phyloP scores from a whole-genome alignment of 2,888 invertebrate genomes.

The Apoda limacodes region DNA sequence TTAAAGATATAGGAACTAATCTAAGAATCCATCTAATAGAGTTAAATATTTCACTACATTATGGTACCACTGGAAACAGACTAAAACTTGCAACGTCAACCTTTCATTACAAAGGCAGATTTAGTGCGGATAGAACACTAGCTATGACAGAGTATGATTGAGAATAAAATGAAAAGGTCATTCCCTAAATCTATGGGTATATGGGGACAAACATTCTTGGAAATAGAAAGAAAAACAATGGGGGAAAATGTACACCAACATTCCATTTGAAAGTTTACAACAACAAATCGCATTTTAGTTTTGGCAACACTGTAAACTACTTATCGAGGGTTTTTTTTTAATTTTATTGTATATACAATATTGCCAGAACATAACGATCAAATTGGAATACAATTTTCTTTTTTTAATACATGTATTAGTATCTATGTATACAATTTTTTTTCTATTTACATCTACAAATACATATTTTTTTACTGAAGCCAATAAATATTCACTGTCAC shows the following conservation, averaged over 20 bases:
- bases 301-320: constrained; percentile 44
- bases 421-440: not conserved
- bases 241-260: constrained; percentile 73
- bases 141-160: constrained; percentile 56
- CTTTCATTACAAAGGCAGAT: constrained; percentile 50
- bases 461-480: constrained; percentile 33
- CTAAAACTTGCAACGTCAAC: constrained; percentile 52
- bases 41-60: too few relatives aligned
- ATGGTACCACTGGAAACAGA: too few relatives aligned
- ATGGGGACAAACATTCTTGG: constrained; percentile 73
- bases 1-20: too few relatives aligned
- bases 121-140: constrained; percentile 50
- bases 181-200: constrained; percentile 58
- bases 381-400: constrained; percentile 49
- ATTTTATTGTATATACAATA: constrained; percentile 12
- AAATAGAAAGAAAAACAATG: constrained; percentile 31
- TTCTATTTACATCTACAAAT: not conserved
- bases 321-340: not conserved
- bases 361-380: constrained; percentile 61
- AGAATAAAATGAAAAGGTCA: constrained; percentile 43
- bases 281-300: constrained; percentile 39
- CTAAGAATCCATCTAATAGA: too few relatives aligned
- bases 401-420: constrained; percentile 2
- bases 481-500: constrained; percentile 46
- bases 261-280: constrained; percentile 71